A percentile compares a stretch with the other conserved stretches of the same genome.
phyloP scores from a whole-genome alignment of 2,113 vertebrate species.

The Camelus bactrianus region DNA sequence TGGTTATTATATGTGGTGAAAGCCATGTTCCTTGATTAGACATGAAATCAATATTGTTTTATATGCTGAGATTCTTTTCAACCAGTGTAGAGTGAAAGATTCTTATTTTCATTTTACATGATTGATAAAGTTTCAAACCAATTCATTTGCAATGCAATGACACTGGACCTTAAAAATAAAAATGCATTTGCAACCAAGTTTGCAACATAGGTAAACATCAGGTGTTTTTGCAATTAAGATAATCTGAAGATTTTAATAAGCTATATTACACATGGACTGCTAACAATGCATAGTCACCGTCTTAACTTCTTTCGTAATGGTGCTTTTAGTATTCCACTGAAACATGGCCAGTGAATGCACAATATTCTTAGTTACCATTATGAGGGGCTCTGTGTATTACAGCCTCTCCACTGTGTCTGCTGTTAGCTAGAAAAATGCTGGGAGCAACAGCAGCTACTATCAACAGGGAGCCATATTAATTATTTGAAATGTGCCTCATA shows the following conservation, averaged over 20 bases:
- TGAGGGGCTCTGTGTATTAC: slow-evolving; percentile 73
- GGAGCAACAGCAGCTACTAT: slow-evolving; percentile 84
- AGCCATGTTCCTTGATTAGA: not conserved
- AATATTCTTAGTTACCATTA: slow-evolving; percentile 84
- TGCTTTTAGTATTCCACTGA: slow-evolving; percentile 76
- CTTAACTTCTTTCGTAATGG: slow-evolving; percentile 71
- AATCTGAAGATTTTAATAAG: slow-evolving; percentile 67
- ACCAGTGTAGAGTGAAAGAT: not conserved
- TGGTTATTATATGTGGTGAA: not conserved
- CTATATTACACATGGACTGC: slow-evolving; percentile 71
- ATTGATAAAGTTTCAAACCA: not conserved
- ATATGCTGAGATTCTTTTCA: not conserved
- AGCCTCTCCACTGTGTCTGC: slow-evolving; percentile 70
- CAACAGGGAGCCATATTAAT: slow-evolving; percentile 90
- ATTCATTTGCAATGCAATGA: not conserved
- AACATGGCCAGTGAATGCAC: slow-evolving; percentile 52
- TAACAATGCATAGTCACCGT: slow-evolving; percentile 57
- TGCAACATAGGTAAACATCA: not conserved
- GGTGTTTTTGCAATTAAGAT: slow-evolving; percentile 81
- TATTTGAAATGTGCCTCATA: slow-evolving; percentile 91
- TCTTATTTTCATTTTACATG: slow-evolving; percentile 49
- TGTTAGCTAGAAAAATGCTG: slow-evolving; percentile 80
- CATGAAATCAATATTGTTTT: slow-evolving; percentile 35
- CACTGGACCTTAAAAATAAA: not conserved
- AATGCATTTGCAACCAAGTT: not conserved